Percentiles rank a stretch among this genome's conserved stretches.
Evolutionary conservation across 2,113 vertebrate species (phyloP).

Genomic region (Malaclemys terrapin): DNA sequence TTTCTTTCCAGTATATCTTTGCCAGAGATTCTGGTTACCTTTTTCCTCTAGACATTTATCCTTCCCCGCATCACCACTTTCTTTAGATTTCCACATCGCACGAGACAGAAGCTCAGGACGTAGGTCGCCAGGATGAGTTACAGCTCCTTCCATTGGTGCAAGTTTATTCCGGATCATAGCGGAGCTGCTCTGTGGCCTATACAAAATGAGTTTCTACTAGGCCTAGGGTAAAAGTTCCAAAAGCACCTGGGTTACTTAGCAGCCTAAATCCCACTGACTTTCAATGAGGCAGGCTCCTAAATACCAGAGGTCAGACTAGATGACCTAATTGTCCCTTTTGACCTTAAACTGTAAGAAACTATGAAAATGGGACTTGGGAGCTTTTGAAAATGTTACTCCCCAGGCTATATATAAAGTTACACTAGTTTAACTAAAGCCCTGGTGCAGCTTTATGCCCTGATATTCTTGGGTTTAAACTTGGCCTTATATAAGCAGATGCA

Average conservation of each 20-base stretch:
- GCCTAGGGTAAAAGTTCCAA: conserved; percentile 46
- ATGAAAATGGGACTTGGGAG: not conserved
- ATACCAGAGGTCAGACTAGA: not conserved
- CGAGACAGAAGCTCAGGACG: not conserved
- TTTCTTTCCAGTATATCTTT: not conserved
- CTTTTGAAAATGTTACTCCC: not conserved
- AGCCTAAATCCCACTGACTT: conserved; percentile 52
- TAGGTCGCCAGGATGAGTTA: not conserved
- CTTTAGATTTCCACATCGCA: not conserved
- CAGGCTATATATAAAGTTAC: not conserved
- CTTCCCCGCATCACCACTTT: not conserved
- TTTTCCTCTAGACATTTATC: not conserved
- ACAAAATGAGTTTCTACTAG: conserved; percentile 44
- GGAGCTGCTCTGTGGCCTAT: not conserved
- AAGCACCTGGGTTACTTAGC: conserved; percentile 29
- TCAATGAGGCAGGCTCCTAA: conserved; percentile 44
- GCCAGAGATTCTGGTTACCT: not conserved
- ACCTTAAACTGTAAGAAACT: not conserved
- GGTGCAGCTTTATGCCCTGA: not conserved
- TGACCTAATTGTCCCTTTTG: not conserved
- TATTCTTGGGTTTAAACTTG: not conserved
- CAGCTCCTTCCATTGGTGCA: not conserved
- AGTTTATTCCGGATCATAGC: not conserved
- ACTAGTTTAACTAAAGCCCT: not conserved
- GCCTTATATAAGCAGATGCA: not conserved